A percentile compares a stretch with the other conserved stretches of the same genome.
phyloP scores from a whole-genome alignment of 2,113 vertebrate species.

The Rhea pennata region DNA sequence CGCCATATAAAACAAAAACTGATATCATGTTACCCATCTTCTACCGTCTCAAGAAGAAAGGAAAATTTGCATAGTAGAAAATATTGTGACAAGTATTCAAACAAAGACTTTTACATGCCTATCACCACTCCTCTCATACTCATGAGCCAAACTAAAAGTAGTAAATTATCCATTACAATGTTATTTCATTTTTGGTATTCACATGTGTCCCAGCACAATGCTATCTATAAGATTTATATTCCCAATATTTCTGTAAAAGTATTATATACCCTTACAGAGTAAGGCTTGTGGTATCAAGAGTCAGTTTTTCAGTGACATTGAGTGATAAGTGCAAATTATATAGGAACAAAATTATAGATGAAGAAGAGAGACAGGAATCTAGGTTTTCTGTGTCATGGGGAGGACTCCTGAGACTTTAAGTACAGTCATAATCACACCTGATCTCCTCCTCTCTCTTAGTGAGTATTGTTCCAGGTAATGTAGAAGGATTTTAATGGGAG shows the following conservation, averaged over 20 bases:
- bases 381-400: neutral
- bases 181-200: neutral
- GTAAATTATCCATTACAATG: neutral
- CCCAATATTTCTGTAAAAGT: neutral
- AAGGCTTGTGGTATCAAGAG: neutral
- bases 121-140: neutral
- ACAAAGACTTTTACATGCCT: neutral
- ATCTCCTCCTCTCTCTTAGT: neutral
- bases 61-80: neutral
- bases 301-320: neutral
- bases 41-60: neutral
- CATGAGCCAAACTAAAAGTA: neutral
- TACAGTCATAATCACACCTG: neutral
- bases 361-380: neutral
- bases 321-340: neutral
- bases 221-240: neutral
- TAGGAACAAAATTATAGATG: neutral
- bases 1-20: neutral
- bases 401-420: neutral
- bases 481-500: neutral
- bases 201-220: neutral
- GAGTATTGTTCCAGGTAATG: neutral
- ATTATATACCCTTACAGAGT: neutral
- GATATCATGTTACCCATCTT: neutral
- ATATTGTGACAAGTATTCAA: neutral